Evolutionary conservation across 1,140 invertebrate genomes (phyloP).

Genomic region (Littorina saxatilis): DNA sequence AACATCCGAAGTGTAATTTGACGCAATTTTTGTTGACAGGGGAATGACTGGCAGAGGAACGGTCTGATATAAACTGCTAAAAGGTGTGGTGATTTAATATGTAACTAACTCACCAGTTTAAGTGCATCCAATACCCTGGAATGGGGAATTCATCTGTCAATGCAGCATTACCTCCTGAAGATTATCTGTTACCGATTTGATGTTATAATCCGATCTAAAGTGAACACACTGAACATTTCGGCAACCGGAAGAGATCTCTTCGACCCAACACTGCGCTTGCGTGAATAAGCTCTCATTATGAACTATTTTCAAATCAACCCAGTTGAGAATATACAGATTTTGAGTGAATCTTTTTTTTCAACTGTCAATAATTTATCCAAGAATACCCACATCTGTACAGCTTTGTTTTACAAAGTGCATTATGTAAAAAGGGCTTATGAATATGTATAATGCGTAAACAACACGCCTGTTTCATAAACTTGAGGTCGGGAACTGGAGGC

Average conservation of each 20-base stretch:
- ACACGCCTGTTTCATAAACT: background rate
- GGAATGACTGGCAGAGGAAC: background rate
- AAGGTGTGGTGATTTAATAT: background rate
- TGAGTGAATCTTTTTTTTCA: background rate
- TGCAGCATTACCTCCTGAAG: background rate
- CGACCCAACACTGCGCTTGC: constrained; percentile 17
- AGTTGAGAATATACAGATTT: background rate
- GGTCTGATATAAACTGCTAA: constrained; percentile 1
- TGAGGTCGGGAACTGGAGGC: background rate
- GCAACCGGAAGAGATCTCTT: constrained; percentile 27
- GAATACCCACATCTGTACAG: background rate
- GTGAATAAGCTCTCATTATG: constrained; percentile 26
- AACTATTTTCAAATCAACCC: constrained; percentile 15
- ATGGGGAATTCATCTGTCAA: background rate
- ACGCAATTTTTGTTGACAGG: background rate
- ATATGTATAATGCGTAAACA: background rate
- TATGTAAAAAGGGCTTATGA: background rate
- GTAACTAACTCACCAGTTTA: constrained; percentile 20
- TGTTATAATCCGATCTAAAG: constrained; percentile 6
- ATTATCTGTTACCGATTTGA: background rate
- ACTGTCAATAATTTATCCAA: background rate
- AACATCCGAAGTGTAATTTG: background rate
- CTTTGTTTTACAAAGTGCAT: background rate
- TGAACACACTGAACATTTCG: constrained; percentile 32
- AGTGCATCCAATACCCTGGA: background rate